phyloP scores from a whole-genome alignment of 2,797 vertebrate genomes.

The Chromis chromis region DNA sequence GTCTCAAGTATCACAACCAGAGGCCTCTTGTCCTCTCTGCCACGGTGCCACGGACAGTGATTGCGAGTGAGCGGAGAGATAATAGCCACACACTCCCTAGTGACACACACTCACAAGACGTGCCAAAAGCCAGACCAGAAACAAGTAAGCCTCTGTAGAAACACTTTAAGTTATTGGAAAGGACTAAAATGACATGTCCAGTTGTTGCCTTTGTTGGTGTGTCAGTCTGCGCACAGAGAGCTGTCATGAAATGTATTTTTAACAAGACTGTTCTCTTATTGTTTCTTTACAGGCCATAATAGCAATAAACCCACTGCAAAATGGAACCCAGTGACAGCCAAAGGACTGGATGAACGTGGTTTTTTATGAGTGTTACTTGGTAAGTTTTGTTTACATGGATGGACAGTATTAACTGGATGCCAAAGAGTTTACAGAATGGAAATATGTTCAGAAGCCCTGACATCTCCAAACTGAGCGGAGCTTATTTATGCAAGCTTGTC shows the following conservation, averaged over 20 bases:
- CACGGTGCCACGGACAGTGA: constrained; percentile 78
- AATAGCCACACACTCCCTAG: constrained; percentile 71
- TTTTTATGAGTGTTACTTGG: constrained; percentile 82
- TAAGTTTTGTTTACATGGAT: constrained; percentile 71
- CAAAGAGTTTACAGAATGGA: constrained; percentile 80
- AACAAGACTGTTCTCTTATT: constrained; percentile 42
- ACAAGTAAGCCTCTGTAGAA: constrained; percentile 76
- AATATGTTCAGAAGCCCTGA: constrained; percentile 56
- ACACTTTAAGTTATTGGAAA: neutral
- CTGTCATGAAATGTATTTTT: constrained; percentile 33
- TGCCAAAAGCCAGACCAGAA: constrained; percentile 85
- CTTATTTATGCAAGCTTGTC: constrained; percentile 76
- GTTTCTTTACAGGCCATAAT: constrained; percentile 82
- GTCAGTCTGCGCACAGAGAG: constrained; percentile 25
- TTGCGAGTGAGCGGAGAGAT: constrained; percentile 74
- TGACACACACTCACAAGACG: constrained; percentile 79
- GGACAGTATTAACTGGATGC: constrained; percentile 73
- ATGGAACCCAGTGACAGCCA: constrained; percentile 87
- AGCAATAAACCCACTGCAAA: constrained; percentile 87
- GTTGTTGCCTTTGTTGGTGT: constrained; percentile 37
- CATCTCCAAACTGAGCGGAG: constrained; percentile 55
- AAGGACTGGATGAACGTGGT: constrained; percentile 85
- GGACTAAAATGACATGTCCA: constrained; percentile 11
- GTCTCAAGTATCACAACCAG: constrained; percentile 96
- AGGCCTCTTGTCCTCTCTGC: constrained; percentile 89